These are phyloP conservation scores for Odontomyia ornata DNA, from an alignment of 2,888 invertebrate genomes.

Conservation along the genomic window DNA sequence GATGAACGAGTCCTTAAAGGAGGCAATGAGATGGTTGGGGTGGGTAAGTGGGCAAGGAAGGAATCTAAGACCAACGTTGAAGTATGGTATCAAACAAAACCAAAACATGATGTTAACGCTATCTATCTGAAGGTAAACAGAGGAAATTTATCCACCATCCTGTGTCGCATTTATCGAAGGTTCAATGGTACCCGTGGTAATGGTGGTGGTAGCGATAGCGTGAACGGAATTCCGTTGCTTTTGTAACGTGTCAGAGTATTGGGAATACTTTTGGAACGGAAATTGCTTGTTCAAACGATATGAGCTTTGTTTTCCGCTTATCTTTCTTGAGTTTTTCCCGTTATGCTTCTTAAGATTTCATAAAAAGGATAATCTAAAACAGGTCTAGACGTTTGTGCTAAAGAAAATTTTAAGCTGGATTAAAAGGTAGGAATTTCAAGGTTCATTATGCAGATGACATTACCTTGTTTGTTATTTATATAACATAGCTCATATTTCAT, in stretches of 20 bases:
- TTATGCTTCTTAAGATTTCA: no score
- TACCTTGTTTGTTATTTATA: no score
- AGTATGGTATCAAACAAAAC: neutral
- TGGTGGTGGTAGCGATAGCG: neutral
- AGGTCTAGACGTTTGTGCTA: no score
- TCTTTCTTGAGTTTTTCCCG: conserved; percentile 13
- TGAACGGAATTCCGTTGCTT: conserved; percentile 42
- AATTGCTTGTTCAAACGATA: conserved; percentile 50
- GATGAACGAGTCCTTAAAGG: neutral
- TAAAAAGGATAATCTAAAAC: no score
- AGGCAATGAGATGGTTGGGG: neutral
- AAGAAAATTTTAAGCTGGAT: no score
- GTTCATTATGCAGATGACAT: no score
- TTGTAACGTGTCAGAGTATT: neutral
- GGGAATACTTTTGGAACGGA: conserved; percentile 44
- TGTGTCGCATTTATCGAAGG: conserved; percentile 29
- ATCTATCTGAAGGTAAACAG: conserved; percentile 12
- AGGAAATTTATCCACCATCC: conserved; percentile 30
- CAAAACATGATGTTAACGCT: conserved; percentile 1
- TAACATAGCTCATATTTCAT: no score
- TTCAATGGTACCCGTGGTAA: neutral
- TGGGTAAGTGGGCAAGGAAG: neutral
- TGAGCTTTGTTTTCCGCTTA: conserved; percentile 50
- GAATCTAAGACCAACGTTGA: neutral
- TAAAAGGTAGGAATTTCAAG: no score